Base-by-base conservation (phyloP, 2,888 invertebrate species). In the Cephus pygmeus region DNA sequence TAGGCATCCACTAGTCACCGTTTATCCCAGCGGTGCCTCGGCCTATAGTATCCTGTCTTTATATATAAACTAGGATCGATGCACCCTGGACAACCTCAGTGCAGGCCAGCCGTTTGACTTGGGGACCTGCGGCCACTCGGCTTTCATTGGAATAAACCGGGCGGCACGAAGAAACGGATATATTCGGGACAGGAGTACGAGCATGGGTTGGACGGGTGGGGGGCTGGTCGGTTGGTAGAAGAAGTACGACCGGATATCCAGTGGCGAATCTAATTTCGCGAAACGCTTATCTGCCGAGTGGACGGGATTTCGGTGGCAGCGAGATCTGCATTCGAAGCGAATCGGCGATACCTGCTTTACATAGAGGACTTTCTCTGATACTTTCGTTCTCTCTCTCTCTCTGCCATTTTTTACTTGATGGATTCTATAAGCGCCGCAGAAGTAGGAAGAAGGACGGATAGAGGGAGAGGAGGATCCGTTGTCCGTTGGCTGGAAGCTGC, bases 221-320 rank as follows among this genome's bases (percentile, higher is more conserved):
- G 0, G 3, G 35, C 0, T 6, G 40, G 56, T 1, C 2, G 23
- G 56, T 56, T 2, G 56, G 23, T 56, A 56, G 9, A 56, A 56
- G 56, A 56, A 56, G 56, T 56, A 56, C 23, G 56, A 15, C 56
- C 56, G 23, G 56, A 71, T 71, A 71, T 78, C 75, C 75, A 75
- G 81, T 80, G 78, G 82, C 81, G 87, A 87, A 88, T 87, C 86
- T 88, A 88, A 88, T 88, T 88, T 87, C 84, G 83, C 85, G 85
- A 87, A 86, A 87, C 87, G 86, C 87, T 87, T 86, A 56, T 56
- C 56, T 56, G 56, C 56, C 56, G 56, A 23, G 56, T 56, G 56
- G 56, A 56, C 56, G 56, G 56, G 56, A 56, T 56, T 56, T 56
- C 23, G 56, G 23, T 23, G 56, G 85, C 81, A 84, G 83, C 83